Evolutionary conservation across 53 echinoderm and acorn worm species (phyloP), one percentile per base, ranked within the genome.

Genomic region (Crossaster papposus): DNA sequence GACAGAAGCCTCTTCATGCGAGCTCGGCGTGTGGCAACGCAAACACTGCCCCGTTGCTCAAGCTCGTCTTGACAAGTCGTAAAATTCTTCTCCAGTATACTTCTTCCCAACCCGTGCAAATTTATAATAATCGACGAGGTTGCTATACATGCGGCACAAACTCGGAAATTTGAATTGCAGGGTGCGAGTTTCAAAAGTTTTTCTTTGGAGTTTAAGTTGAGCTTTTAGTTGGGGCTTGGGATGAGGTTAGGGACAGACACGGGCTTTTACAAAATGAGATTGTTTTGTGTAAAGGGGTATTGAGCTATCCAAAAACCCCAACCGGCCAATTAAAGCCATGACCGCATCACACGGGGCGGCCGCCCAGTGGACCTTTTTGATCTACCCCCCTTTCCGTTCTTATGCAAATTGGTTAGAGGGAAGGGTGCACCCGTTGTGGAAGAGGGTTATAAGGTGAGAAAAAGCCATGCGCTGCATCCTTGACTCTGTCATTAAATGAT

Each of bases 1-100:
- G 80, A 34, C 2, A 10, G 29, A 54, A 23, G 1, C 70, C 72
- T 51, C 76, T 75, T 58, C 62, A 77, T 23, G 58, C 36, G 0
- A 20, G 44, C 87, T 15, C 77, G 77, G 55, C 77, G 76, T 87
- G 76, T 87, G 77, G 87, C 87, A 87, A 87, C 87, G 87, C 87
- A 87, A 87, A 87, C 87, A 87, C 36, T 31, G 62, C 34, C 77
- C 36, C 62, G 87, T 87, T 87, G 77, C 87, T 87, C 73, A 34
- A 85, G 63, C 77, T 14, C 36, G 13, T 51, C 62, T 52, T 33
- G 54, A 33, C 74, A 55, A 62, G 87, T 87, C 87, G 77, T 87
- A 87, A 87, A 85, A 87, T 68, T 68, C 68, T 68, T 68, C 28
- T 58, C 58, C 22, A 17, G 58, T 58, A 58, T 17, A 14, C 17